Evolutionary conservation across 2,113 vertebrate genomes (phyloP).

Genomic region (Takifugu bimaculatus): DNA sequence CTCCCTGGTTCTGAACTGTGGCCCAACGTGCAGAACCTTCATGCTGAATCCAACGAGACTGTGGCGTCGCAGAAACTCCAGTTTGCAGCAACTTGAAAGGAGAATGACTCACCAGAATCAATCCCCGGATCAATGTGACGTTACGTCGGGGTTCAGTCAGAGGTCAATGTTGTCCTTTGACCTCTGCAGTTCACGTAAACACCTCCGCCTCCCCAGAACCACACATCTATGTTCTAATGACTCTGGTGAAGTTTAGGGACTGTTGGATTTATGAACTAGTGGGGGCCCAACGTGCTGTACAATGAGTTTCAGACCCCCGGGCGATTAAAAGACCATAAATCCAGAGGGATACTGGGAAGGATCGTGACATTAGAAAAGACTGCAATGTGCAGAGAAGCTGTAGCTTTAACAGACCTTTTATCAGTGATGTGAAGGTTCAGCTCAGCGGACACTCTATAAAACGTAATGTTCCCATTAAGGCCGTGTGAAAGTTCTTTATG

Average conservation of each 20-base stretch:
- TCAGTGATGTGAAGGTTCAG: no score
- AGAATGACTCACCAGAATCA: slow-evolving; percentile 18
- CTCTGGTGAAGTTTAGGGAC: neutral
- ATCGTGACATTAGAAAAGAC: neutral
- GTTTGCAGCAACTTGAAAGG: neutral
- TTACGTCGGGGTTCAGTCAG: neutral
- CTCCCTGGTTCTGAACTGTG: neutral
- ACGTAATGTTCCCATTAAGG: no score
- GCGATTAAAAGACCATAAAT: slow-evolving; percentile 29
- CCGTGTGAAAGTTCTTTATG: no score
- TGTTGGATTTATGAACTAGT: neutral
- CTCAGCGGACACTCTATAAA: no score
- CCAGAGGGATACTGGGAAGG: slow-evolving; percentile 3
- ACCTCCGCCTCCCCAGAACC: neutral
- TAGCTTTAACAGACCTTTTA: neutral
- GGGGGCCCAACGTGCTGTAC: slow-evolving; percentile 4
- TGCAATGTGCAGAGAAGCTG: slow-evolving; percentile 1
- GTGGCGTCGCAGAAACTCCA: neutral
- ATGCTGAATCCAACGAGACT: neutral
- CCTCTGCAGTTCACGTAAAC: neutral
- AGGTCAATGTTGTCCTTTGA: neutral
- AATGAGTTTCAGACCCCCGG: slow-evolving; percentile 8
- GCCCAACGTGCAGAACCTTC: neutral
- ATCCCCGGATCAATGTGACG: neutral
- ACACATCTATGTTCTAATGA: neutral